phyloP scores from a whole-genome alignment of 2,113 vertebrate species.

The Steatornis caripensis region DNA sequence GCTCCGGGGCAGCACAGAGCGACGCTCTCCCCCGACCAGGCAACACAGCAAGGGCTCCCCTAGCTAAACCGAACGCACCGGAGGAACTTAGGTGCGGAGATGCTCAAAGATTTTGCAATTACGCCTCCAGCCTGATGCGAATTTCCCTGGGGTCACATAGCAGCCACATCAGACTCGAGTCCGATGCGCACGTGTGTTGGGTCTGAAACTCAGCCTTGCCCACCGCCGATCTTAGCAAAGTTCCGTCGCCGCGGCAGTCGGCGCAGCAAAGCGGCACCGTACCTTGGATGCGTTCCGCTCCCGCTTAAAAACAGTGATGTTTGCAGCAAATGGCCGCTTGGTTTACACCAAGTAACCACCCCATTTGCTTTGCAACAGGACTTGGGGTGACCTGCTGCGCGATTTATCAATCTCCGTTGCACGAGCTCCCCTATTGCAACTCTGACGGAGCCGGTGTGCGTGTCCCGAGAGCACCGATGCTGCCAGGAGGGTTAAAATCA shows the following conservation, averaged over 20 bases:
- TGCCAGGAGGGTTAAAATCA: neutral
- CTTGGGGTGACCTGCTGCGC: neutral
- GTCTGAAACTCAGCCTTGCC: neutral
- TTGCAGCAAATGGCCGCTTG: neutral
- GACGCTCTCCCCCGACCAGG: neutral
- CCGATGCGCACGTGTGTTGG: neutral
- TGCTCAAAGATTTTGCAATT: neutral
- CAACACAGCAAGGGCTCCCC: neutral
- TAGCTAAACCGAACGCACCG: neutral
- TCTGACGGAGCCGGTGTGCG: neutral
- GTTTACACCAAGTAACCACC: neutral
- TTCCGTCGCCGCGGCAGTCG: fast-evolving
- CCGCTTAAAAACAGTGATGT: no score
- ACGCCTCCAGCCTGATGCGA: neutral
- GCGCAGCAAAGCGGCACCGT: no score
- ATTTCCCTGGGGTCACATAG: neutral
- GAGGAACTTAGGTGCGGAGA: neutral
- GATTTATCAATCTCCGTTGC: neutral
- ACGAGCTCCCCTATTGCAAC: fast-evolving
- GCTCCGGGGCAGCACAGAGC: neutral
- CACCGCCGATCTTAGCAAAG: fast-evolving
- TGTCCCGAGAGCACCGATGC: fast-evolving
- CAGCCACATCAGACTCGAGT: neutral
- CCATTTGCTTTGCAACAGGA: neutral
- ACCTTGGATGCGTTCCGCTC: no score